Evolutionary conservation across 2,888 invertebrate species (phyloP).

Genomic region (Thecocarcelia acutangulata): DNA sequence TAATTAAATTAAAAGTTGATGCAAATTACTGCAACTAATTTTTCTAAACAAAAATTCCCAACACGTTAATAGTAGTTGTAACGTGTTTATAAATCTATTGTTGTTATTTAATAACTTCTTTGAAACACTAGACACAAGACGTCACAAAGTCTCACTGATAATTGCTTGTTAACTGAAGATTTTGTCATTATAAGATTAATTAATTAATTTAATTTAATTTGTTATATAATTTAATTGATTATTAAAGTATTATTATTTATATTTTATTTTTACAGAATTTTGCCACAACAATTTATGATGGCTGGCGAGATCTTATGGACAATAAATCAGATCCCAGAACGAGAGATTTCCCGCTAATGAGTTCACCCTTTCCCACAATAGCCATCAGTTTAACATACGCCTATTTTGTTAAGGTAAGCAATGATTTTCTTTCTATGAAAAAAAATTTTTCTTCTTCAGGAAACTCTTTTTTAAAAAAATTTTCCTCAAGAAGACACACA

Average conservation of each 20-base stretch:
- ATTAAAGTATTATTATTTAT: constrained; percentile 14
- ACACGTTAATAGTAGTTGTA: not conserved
- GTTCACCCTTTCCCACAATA: constrained; percentile 90
- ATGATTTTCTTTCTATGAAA: no score
- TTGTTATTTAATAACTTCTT: not conserved
- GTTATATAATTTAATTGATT: constrained; percentile 8
- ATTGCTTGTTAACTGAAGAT: not conserved
- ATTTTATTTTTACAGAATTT: constrained; percentile 75
- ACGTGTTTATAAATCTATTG: not conserved
- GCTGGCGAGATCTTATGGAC: constrained; percentile 88
- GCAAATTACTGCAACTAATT: not conserved
- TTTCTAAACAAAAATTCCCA: not conserved
- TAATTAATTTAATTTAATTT: no score
- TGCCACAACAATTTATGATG: constrained; percentile 80
- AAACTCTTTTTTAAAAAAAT: no score
- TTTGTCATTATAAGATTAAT: constrained; percentile 18
- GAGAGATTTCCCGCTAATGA: constrained; percentile 90
- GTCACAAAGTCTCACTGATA: not conserved
- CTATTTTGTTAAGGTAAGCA: constrained; percentile 86
- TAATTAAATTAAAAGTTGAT: not conserved
- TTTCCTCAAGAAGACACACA: no score
- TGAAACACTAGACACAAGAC: not conserved
- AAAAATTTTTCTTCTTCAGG: no score
- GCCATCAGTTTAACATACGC: constrained; percentile 89
- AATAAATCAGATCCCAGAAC: constrained; percentile 92